Percentiles rank a stretch among this genome's conserved stretches.
Conservation (phyloP, 1,140 invertebrate species). For the Archivesica marissinica region DNA sequence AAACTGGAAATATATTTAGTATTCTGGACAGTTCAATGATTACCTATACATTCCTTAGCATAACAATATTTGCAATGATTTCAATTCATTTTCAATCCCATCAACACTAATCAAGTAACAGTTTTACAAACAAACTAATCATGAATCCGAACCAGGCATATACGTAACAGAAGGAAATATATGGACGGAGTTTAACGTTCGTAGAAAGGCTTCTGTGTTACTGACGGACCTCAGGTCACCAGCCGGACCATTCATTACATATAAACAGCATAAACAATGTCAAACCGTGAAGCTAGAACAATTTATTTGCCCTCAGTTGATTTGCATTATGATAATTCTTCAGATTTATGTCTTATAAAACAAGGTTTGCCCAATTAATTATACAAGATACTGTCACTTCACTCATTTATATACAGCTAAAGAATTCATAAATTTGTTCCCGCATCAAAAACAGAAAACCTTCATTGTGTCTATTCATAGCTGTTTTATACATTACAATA, state of each 20-base stretch:
- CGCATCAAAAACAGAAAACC: slow-evolving; percentile 32
- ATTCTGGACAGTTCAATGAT: too few species aligned
- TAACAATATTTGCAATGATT: too few species aligned
- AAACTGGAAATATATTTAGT: too few species aligned
- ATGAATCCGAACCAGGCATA: too few species aligned
- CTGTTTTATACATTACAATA: too few species aligned
- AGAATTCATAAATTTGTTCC: slow-evolving; percentile 49
- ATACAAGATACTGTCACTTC: slow-evolving; percentile 57
- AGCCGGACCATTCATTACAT: slow-evolving; percentile 10
- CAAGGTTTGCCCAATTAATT: slow-evolving; percentile 49
- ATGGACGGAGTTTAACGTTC: not conserved
- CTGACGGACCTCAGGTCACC: slow-evolving; percentile 33
- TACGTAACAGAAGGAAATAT: not conserved
- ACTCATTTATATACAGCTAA: slow-evolving; percentile 56
- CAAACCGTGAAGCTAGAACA: slow-evolving; percentile 49
- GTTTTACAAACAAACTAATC: too few species aligned
- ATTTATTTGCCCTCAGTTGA: slow-evolving; percentile 60
- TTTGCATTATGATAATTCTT: slow-evolving; percentile 59
- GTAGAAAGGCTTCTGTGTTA: not conserved
- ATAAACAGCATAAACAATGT: slow-evolving; percentile 47
- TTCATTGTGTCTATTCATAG: slow-evolving; percentile 9
- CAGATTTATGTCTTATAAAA: slow-evolving; percentile 56
- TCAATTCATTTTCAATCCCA: too few species aligned
- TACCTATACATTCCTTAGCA: too few species aligned
- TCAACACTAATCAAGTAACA: too few species aligned